Evolutionary conservation across 2,888 invertebrate species (phyloP), one percentile per base, ranked within the genome.

Genomic region (Cyaniris semiargus): DNA sequence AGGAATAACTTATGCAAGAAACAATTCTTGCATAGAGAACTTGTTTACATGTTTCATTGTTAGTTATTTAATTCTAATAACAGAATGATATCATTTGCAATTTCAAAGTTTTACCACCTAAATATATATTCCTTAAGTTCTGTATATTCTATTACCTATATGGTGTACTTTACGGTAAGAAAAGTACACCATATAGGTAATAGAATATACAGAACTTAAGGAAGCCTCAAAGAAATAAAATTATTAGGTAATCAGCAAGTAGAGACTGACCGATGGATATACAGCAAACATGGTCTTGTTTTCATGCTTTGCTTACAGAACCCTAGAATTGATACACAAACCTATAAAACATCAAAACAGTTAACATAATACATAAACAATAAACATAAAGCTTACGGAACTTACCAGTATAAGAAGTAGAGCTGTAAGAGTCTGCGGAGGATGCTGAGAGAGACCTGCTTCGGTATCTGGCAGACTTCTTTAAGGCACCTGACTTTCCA

Each of bases 381-480:
- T 18, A 60, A 77, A 71, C 48, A 34, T 31, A 60, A 78, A 60
- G 76, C 4, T 53, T n/a, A 44, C 27, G 78, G 75, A 77, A 86
- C 93, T 90, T 80, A 91, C 95, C 95, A 60, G 95, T 95, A 83
- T 95, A 95, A 0, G 95, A 95, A 23, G 95, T 95, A 82, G 98
- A 98, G 90, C 98, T 98, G 93, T 98, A 98, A 31, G 98, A 98
- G 90, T 98, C 98, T 77, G 98, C 98, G 58, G 98, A 98, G 8
- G 98, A 98, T 4, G 98, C 98, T 15, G 98, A 98, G 34, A 98
- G 94, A 0, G 98, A 98, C 80, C 98, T 95, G 87, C 98, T 98
- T 77, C 98, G 95, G 87, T 98, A 98, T 76, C 98, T 95, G 83
- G 97, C 97, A 21, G 97, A 96, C 89, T 98, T 97, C 94, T 98